These are phyloP conservation scores for Chloromyia formosa DNA, from an alignment of 2,888 invertebrate species.

Conservation along the genomic window DNA sequence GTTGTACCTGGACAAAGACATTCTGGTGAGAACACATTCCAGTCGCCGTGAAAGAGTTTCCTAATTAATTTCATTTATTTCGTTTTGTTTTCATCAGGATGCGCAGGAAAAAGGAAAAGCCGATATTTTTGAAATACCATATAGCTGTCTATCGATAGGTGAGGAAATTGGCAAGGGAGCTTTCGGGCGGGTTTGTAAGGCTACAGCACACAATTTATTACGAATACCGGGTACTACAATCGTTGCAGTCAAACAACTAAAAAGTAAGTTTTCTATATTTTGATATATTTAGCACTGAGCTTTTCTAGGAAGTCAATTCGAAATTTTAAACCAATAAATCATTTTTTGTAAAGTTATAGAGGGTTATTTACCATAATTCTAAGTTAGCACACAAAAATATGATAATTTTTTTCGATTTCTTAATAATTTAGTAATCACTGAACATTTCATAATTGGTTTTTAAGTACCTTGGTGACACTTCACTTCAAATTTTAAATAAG, in stretches of 20 bases:
- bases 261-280: constrained; percentile 66
- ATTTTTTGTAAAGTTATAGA: too few species aligned
- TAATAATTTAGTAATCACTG: too few species aligned
- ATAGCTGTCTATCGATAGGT: constrained; percentile 58
- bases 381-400: too few species aligned
- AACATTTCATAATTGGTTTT: too few species aligned
- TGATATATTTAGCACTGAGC: too few species aligned
- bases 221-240: constrained; percentile 66
- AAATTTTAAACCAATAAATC: too few species aligned
- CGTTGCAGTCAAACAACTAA: constrained; percentile 80
- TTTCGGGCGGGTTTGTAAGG: constrained; percentile 78
- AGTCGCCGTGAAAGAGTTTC: not conserved
- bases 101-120: constrained; percentile 57
- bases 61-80: not conserved
- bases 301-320: too few species aligned
- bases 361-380: too few species aligned
- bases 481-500: too few species aligned
- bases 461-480: too few species aligned
- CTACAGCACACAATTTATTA: constrained; percentile 67
- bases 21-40: constrained; percentile 63
- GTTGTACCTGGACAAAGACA: constrained; percentile 68
- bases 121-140: constrained; percentile 60
- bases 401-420: too few species aligned
- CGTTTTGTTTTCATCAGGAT: constrained; percentile 53
- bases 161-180: constrained; percentile 76